Evolutionary conservation across 2,113 vertebrate species (phyloP).

Genomic region (Plectropomus leopardus): DNA sequence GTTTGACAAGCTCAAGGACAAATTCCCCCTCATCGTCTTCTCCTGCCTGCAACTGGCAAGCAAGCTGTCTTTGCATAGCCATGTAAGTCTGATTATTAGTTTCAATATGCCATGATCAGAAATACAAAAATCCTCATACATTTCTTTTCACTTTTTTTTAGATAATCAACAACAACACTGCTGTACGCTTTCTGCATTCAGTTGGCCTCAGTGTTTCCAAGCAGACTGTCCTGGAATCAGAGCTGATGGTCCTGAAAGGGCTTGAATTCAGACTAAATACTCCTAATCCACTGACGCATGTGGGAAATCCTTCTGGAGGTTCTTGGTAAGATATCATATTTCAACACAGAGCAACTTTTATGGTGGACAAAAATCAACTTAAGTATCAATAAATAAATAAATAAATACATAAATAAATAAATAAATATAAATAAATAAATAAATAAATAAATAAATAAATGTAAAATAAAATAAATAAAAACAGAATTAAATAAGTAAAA

Average conservation of each 20-base stretch:
- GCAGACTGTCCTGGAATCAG: conserved; percentile 88
- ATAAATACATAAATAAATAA: too few relatives aligned
- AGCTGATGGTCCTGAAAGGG: conserved; percentile 90
- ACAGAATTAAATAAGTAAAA: too few relatives aligned
- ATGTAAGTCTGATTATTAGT: conserved; percentile 78
- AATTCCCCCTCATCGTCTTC: conserved; percentile 87
- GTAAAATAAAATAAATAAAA: too few relatives aligned
- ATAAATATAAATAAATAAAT: too few relatives aligned
- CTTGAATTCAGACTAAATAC: conserved; percentile 89
- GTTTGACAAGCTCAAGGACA: conserved; percentile 81
- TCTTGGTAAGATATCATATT: conserved; percentile 86
- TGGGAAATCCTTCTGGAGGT: conserved; percentile 94
- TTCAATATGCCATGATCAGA: too few relatives aligned
- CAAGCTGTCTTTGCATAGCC: conserved; percentile 90
- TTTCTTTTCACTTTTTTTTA: conserved; percentile 53
- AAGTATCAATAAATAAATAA: too few relatives aligned
- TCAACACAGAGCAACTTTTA: not conserved
- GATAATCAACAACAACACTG: conserved; percentile 87
- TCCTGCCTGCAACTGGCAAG: conserved; percentile 94
- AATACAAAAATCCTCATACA: not conserved
- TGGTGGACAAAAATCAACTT: not conserved
- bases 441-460: too few relatives aligned
- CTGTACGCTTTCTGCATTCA: conserved; percentile 87
- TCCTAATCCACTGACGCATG: conserved; percentile 89
- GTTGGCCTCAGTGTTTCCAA: conserved; percentile 86